Evolutionary conservation across 2,888 invertebrate genomes (phyloP).

Genomic region (Leptinotarsa rubiginosa): DNA sequence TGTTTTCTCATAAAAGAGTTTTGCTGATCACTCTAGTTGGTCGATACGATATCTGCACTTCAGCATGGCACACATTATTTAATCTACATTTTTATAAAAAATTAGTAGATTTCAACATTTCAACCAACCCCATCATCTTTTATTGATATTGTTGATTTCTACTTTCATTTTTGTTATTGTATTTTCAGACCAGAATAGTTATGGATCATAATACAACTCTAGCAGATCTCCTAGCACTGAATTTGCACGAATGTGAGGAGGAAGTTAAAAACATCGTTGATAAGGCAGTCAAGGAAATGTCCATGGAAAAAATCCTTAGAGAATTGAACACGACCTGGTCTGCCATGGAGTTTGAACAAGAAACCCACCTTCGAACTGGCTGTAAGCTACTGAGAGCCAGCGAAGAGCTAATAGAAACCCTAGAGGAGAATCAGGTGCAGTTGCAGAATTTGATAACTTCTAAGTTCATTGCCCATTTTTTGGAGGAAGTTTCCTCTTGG

Average conservation of each 20-base stretch:
- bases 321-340: constrained; percentile 94
- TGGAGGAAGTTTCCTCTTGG: constrained; percentile 95
- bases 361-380: constrained; percentile 88
- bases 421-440: constrained; percentile 98
- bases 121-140: no score
- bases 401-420: constrained; percentile 95
- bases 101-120: no score
- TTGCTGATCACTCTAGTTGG: no score
- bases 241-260: constrained; percentile 96
- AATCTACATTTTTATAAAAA: no score
- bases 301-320: constrained; percentile 94
- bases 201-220: constrained; percentile 94
- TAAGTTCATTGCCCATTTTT: constrained; percentile 95
- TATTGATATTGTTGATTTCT: no score
- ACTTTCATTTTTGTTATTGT: no score
- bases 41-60: no score
- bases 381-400: constrained; percentile 88
- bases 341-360: constrained; percentile 92
- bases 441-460: constrained; percentile 96
- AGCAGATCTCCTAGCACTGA: constrained; percentile 89
- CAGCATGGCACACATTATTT: no score
- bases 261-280: constrained; percentile 98
- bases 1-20: no score
- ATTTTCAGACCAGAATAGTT: constrained; percentile 85
- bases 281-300: constrained; percentile 98